These are phyloP conservation scores for Machimus rusticus DNA, from an alignment of 2,888 invertebrate genomes.

Conservation along the genomic window DNA sequence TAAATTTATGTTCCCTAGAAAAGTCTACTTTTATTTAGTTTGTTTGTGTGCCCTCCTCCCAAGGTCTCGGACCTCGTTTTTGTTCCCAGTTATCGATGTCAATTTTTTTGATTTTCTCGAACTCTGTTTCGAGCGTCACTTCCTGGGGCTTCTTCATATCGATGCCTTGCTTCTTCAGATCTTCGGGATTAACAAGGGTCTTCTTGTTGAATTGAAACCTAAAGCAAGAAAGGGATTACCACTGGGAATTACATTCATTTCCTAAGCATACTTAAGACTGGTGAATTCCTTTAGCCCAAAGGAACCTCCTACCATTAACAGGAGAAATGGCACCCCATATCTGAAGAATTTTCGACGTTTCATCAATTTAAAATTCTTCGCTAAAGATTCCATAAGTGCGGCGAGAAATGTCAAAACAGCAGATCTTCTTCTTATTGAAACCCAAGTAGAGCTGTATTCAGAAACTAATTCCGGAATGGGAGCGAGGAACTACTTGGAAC, in stretches of 20 bases:
- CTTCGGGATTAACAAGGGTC: conserved; percentile 68
- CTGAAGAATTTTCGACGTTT: conserved; percentile 60
- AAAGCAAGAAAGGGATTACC: conserved; percentile 45
- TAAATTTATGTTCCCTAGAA: neutral
- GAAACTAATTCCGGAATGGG: too few species aligned
- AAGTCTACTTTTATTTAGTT: neutral
- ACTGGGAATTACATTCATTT: neutral
- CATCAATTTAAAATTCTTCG: conserved; percentile 26
- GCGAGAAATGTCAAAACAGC: neutral
- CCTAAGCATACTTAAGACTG: conserved; percentile 68
- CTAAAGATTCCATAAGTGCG: neutral
- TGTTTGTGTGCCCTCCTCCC: conserved; percentile 69
- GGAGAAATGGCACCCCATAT: conserved; percentile 77
- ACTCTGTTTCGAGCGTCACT: conserved; percentile 77
- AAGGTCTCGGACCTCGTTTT: conserved; percentile 83
- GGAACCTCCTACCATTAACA: conserved; percentile 78
- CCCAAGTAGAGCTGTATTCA: too few species aligned
- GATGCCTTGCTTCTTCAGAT: conserved; percentile 73
- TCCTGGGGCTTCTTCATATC: conserved; percentile 71
- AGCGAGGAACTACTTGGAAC: too few species aligned
- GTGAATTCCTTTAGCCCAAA: conserved; percentile 80
- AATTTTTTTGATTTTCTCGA: conserved; percentile 74
- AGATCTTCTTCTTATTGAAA: neutral
- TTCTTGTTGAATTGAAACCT: conserved; percentile 70
- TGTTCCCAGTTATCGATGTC: conserved; percentile 88